Evolutionary conservation across 2,888 invertebrate species (phyloP).

Genomic region (Proisotoma minuta): DNA sequence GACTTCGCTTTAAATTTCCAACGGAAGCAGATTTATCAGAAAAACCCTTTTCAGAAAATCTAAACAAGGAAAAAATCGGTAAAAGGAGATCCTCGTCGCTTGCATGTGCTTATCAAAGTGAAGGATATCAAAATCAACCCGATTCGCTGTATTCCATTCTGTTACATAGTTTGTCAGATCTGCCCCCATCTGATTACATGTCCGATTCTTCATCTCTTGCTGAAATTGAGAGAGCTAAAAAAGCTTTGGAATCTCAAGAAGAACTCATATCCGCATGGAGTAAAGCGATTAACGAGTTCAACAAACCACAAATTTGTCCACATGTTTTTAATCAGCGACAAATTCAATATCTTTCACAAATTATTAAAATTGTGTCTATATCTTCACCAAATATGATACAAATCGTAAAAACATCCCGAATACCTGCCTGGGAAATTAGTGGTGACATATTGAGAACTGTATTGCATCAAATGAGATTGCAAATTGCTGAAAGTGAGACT

Average conservation of each 20-base stretch:
- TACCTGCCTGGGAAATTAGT: conserved; percentile 45
- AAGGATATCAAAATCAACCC: conserved; percentile 2
- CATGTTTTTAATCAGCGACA: conserved; percentile 43
- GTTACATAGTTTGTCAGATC: conserved; percentile 27
- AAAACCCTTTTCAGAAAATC: conserved; percentile 4
- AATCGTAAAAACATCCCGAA: conserved; percentile 19
- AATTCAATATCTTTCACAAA: conserved; percentile 39
- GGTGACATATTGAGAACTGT: conserved; percentile 43
- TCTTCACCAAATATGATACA: conserved; percentile 33
- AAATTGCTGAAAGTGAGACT: conserved; percentile 26
- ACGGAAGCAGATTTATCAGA: conserved; percentile 3
- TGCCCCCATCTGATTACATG: conserved; percentile 31
- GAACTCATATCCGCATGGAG: conserved; percentile 39
- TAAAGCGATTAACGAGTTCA: conserved; percentile 29
- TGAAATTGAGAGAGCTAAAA: conserved; percentile 30
- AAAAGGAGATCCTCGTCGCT: neutral
- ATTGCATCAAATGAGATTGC: conserved; percentile 44
- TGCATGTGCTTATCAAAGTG: neutral
- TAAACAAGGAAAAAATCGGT: neutral
- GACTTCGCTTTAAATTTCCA: neutral
- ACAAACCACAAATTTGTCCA: conserved; percentile 40
- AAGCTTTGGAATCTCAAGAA: conserved; percentile 38
- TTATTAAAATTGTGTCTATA: conserved; percentile 33
- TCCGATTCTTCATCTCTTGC: conserved; percentile 29
- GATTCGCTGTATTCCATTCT: conserved; percentile 43